phyloP scores from a whole-genome alignment of 2,113 vertebrate genomes.

The Eidolon helvum region DNA sequence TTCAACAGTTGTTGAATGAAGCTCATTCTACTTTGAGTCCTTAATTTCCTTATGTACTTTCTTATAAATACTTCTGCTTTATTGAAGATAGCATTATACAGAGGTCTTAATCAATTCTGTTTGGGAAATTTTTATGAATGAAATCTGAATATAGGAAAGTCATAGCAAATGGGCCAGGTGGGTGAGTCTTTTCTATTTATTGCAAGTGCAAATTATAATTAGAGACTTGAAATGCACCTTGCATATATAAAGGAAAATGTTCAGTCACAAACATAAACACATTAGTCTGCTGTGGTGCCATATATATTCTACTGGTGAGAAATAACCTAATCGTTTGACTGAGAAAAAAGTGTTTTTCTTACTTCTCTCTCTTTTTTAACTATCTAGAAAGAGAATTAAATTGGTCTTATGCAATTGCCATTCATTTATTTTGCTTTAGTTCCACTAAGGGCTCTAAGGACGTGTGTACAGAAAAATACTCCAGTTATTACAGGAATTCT shows the following conservation, averaged over 20 bases:
- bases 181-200: not conserved
- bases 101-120: not conserved
- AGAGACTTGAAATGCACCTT: conserved; percentile 14
- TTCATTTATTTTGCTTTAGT: conserved; percentile 60
- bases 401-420: conserved; percentile 27
- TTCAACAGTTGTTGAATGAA: not conserved
- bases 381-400: conserved; percentile 36
- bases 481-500: conserved; percentile 50
- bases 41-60: not conserved
- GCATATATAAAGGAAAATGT: conserved; percentile 21
- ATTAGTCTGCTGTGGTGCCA: not conserved
- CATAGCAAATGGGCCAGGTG: not conserved
- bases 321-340: conserved; percentile 36
- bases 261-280: not conserved
- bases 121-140: conserved; percentile 32
- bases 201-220: not conserved
- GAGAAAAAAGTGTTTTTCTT: conserved; percentile 31
- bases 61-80: not conserved
- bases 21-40: not conserved
- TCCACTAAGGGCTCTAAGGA: not conserved
- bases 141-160: conserved; percentile 2
- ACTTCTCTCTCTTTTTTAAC: not conserved
- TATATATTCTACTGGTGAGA: not conserved
- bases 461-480: conserved; percentile 34
- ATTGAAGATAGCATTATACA: not conserved